Conservation (phyloP, 1,140 invertebrate species). For the Pseudomyrmex cubaensis region DNA sequence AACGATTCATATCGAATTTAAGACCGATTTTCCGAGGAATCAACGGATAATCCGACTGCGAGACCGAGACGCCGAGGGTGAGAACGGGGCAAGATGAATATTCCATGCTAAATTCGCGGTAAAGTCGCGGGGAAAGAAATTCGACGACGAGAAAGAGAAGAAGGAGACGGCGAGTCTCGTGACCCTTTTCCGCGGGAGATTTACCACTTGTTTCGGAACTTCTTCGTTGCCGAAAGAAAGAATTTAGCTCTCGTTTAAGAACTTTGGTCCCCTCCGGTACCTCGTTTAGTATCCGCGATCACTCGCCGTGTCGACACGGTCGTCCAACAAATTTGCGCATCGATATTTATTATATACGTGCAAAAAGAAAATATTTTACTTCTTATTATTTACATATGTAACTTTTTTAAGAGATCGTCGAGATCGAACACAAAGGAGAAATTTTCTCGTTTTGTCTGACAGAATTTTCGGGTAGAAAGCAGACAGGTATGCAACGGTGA, state of each 20-base stretch:
- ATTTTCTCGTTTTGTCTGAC: slow-evolving; percentile 53
- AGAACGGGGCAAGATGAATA: slow-evolving; percentile 81
- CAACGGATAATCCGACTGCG: slow-evolving; percentile 66
- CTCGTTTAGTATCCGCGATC: slow-evolving; percentile 57
- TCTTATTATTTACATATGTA: neutral
- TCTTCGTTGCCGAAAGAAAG: slow-evolving; percentile 22
- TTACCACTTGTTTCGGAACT: slow-evolving; percentile 59
- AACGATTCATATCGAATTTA: slow-evolving; percentile 69
- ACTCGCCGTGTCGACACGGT: slow-evolving; percentile 48
- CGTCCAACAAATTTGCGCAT: slow-evolving; percentile 54
- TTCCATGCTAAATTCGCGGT: slow-evolving; percentile 81
- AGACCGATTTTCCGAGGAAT: slow-evolving; percentile 63
- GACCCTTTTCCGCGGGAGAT: slow-evolving; percentile 68
- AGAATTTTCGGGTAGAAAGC: slow-evolving; percentile 64
- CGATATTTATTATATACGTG: slow-evolving; percentile 44
- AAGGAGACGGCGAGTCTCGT: slow-evolving; percentile 54
- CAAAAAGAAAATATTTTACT: neutral
- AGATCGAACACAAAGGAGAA: neutral
- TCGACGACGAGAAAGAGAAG: slow-evolving; percentile 47
- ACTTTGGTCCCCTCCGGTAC: slow-evolving; percentile 22
- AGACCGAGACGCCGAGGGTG: slow-evolving; percentile 67
- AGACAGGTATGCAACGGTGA: slow-evolving; percentile 48
- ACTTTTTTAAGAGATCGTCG: neutral
- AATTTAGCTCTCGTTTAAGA: slow-evolving; percentile 58
- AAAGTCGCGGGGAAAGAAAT: slow-evolving; percentile 77